phyloP scores from a whole-genome alignment of 2,888 invertebrate species.

The Alviniconcha strummeri region DNA sequence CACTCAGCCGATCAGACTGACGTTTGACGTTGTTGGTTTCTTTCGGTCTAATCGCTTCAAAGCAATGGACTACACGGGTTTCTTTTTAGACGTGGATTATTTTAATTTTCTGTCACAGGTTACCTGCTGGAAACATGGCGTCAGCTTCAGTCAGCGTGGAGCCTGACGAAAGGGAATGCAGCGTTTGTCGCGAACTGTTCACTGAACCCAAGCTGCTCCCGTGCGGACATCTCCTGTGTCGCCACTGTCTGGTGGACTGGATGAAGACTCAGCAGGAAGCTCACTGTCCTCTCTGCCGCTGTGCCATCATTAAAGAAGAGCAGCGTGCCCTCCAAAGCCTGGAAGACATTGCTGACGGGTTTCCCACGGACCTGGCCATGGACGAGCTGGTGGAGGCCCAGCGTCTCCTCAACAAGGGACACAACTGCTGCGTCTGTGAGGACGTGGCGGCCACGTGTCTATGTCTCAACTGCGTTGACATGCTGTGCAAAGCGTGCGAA shows the following conservation, averaged over 20 bases:
- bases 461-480: constrained; percentile 7
- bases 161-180: neutral
- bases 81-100: too few relatives aligned
- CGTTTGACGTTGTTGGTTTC: too few relatives aligned
- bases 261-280: neutral
- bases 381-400: neutral
- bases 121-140: neutral
- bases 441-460: neutral
- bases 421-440: neutral
- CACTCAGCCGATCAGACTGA: too few relatives aligned
- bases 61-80: too few relatives aligned
- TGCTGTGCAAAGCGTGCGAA: constrained; percentile 9
- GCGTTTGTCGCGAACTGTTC: neutral
- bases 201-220: constrained; percentile 10
- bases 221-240: constrained; percentile 10
- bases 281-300: constrained; percentile 15
- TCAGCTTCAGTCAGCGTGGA: neutral
- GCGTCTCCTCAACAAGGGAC: neutral
- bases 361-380: constrained; percentile 21
- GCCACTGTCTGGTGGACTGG: neutral
- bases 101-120: too few relatives aligned
- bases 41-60: too few relatives aligned
- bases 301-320: neutral
- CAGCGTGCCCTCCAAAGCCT: neutral
- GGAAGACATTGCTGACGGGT: neutral